These are phyloP conservation scores for Aphodius granarius DNA, from an alignment of 2,888 invertebrate species.

Conservation along the genomic window DNA sequence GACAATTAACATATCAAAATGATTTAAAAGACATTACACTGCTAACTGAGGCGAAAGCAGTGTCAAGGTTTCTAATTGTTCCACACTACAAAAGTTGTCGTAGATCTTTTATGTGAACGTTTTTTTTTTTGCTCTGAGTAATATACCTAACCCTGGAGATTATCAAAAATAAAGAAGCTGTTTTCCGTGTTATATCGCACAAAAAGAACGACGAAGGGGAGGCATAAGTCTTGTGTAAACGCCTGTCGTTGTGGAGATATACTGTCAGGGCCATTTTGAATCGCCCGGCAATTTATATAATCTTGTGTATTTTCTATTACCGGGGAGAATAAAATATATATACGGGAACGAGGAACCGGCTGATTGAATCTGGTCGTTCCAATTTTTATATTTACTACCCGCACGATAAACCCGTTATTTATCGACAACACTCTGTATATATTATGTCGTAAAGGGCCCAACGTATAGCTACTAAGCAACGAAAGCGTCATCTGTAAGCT, in stretches of 20 bases:
- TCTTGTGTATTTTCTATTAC: constrained; percentile 16
- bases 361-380: neutral
- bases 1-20: too few species aligned
- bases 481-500: neutral
- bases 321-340: neutral
- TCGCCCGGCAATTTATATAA: constrained; percentile 23
- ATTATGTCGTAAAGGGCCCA: neutral
- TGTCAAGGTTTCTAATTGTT: too few species aligned
- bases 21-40: too few species aligned
- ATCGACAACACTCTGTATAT: neutral
- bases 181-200: constrained; percentile 25
- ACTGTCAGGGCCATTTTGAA: neutral
- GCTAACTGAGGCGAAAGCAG: too few species aligned
- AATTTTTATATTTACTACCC: neutral
- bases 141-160: neutral
- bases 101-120: too few species aligned
- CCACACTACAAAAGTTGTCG: too few species aligned
- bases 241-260: constrained; percentile 23
- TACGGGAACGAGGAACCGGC: neutral
- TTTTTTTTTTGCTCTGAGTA: too few species aligned
- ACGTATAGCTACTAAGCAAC: neutral
- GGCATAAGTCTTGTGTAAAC: constrained; percentile 25
- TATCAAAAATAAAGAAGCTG: neutral
- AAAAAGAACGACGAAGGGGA: constrained; percentile 16
- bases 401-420: neutral